Conservation (phyloP, 2,113 vertebrate species). For the Callaeas wilsoni region DNA sequence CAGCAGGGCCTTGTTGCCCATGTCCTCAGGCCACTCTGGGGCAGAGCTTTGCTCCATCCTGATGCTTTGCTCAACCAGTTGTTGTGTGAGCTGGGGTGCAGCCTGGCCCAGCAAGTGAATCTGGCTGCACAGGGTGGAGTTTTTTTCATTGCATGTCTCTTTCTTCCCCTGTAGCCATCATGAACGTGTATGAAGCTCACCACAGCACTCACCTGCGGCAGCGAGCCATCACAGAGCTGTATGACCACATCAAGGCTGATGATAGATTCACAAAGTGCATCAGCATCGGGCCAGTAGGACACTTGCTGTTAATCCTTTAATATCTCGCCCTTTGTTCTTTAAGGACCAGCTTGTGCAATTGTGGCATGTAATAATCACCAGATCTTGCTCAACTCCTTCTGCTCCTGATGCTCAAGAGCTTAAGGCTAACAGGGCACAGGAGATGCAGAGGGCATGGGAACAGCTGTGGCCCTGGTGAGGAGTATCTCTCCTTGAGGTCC, state of each 20-base stretch:
- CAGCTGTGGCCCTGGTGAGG: neutral
- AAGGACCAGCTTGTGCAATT: neutral
- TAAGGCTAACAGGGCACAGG: neutral
- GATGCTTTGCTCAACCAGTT: neutral
- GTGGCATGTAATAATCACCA: neutral
- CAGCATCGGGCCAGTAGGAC: slow-evolving; percentile 88
- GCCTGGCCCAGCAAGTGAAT: neutral
- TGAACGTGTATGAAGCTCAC: slow-evolving; percentile 87
- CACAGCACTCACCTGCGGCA: slow-evolving; percentile 78
- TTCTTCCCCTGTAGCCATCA: slow-evolving; percentile 68
- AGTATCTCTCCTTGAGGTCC: neutral
- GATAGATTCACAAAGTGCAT: slow-evolving; percentile 91
- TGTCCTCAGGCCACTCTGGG: neutral
- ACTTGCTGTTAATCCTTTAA: neutral
- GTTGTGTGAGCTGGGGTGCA: neutral
- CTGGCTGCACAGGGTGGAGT: neutral
- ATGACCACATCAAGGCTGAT: slow-evolving; percentile 87
- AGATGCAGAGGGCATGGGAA: neutral
- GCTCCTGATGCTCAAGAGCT: neutral
- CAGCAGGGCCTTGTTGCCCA: neutral
- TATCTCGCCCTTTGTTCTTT: neutral
- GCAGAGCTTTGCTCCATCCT: neutral
- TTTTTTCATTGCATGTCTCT: neutral
- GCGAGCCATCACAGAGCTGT: slow-evolving; percentile 76
- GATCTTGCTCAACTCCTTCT: neutral